These are phyloP conservation scores for Tridacna crocea DNA, from an alignment of 2,888 invertebrate genomes.

Conservation along the genomic window DNA sequence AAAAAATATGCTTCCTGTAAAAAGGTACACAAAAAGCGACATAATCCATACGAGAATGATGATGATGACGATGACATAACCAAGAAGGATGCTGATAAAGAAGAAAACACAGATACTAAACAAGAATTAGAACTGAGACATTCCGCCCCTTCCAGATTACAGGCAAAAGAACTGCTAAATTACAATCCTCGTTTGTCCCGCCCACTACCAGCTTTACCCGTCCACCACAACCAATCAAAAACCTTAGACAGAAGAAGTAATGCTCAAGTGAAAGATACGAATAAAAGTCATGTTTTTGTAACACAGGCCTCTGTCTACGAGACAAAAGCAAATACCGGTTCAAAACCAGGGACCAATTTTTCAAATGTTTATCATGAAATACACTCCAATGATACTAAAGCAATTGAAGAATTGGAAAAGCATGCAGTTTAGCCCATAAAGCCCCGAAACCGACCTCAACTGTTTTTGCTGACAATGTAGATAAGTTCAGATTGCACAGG, in stretches of 20 bases:
- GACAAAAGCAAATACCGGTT: background rate
- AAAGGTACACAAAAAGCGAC: conserved; percentile 16
- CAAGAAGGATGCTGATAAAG: conserved; percentile 1
- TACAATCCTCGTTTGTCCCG: conserved; percentile 37
- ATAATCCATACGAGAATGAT: conserved; percentile 19
- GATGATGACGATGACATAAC: background rate
- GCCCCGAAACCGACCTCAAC: too few relatives aligned
- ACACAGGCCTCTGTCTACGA: conserved; percentile 54
- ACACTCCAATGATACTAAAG: background rate
- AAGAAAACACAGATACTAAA: conserved; percentile 18
- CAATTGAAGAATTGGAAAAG: background rate
- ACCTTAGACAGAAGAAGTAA: conserved; percentile 15
- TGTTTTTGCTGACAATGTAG: too few relatives aligned
- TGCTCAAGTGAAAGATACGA: background rate
- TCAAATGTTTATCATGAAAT: background rate
- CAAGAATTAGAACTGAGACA: conserved; percentile 42
- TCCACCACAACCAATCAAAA: conserved; percentile 2
- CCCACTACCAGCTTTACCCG: conserved; percentile 59
- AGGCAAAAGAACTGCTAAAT: conserved; percentile 45
- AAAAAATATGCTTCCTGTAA: conserved; percentile 5
- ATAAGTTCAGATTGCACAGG: too few relatives aligned
- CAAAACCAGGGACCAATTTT: too few relatives aligned
- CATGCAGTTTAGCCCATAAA: background rate
- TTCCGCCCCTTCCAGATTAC: conserved; percentile 60
- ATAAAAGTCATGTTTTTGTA: conserved; percentile 19